Evolutionary conservation across 2,113 vertebrate genomes (phyloP), one percentile per base, ranked within the genome.

Genomic region (Rattus norvegicus): DNA sequence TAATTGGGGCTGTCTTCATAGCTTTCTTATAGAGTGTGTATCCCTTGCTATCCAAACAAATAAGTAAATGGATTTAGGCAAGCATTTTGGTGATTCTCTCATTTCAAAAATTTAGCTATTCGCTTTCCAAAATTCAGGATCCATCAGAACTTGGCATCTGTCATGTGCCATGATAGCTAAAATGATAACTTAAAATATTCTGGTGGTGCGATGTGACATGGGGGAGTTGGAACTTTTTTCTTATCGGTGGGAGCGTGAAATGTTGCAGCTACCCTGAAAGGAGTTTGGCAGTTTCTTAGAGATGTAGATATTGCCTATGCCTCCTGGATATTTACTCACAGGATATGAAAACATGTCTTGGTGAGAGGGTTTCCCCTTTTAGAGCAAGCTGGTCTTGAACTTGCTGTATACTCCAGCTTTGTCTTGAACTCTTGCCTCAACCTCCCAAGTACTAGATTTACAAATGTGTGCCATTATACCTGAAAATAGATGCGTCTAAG

Each of bases 21-120:
- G 14, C 72, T 88, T 94, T 61, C 43, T 43, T 67, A 70, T 26
- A 61, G 72, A 70, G 36, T 20, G 13, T 89, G 4, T 26, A 30
- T 49, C 16, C 17, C 12, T 92, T 93, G 17, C 36, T 87, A 79
- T 63, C 13, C 3, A 77, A 96, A 49, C 56, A 69, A 92, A 83
- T 20, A 92, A 84, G 33, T 12, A 88, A 88, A 76, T 88, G 6
- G 77, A 84, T 77, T 87, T 79, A 76, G 22, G 28, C 52, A 86
- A 72, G 87, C 49, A 10, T 85, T 93, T 95, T 73, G 43, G 16
- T 54, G 8, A 43, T n/a, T 59, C 43, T 63, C 9, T 83, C 49
- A 75, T 79, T 85, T 63, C 79, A 49, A 91, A 95, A 95, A 77
- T 95, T 14, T 54, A 11, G 17, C 20, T 61, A 33, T 73, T 90